phyloP scores from a whole-genome alignment of 2,113 vertebrate genomes.

The Thalassarche chlororhynchos region DNA sequence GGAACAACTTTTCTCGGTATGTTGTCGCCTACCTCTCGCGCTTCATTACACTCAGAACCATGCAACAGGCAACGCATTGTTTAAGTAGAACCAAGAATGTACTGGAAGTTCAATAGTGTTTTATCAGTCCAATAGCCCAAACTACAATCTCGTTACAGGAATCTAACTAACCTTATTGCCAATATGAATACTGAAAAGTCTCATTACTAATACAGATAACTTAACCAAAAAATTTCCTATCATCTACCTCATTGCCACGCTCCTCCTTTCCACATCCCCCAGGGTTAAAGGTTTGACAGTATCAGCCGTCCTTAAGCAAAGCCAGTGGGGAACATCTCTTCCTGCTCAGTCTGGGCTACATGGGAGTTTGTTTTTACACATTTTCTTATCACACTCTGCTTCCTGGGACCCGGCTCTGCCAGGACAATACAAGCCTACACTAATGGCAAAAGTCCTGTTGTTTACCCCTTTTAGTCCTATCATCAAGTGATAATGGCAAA shows the following conservation, averaged over 20 bases:
- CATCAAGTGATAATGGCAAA: background rate
- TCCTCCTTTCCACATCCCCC: background rate
- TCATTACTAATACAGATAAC: background rate
- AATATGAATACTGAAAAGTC: background rate
- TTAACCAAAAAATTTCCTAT: background rate
- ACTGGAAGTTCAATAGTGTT: background rate
- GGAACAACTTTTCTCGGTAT: background rate
- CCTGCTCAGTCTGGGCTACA: background rate
- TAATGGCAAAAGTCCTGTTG: background rate
- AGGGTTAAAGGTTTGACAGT: background rate
- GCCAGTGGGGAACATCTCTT: background rate
- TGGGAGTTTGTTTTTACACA: background rate
- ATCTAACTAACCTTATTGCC: background rate
- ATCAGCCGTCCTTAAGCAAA: background rate
- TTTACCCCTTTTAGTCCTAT: background rate
- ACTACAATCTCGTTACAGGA: background rate
- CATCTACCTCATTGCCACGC: background rate
- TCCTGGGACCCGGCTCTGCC: background rate
- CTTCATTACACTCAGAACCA: background rate
- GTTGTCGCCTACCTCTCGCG: background rate
- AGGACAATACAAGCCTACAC: background rate
- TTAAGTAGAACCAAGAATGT: background rate
- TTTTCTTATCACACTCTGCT: background rate
- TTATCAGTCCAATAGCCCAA: background rate
- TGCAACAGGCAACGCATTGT: background rate